Percentiles rank a stretch among this genome's conserved stretches.
phyloP scores from a whole-genome alignment of 2,888 invertebrate genomes.

The Rotaria socialis region DNA sequence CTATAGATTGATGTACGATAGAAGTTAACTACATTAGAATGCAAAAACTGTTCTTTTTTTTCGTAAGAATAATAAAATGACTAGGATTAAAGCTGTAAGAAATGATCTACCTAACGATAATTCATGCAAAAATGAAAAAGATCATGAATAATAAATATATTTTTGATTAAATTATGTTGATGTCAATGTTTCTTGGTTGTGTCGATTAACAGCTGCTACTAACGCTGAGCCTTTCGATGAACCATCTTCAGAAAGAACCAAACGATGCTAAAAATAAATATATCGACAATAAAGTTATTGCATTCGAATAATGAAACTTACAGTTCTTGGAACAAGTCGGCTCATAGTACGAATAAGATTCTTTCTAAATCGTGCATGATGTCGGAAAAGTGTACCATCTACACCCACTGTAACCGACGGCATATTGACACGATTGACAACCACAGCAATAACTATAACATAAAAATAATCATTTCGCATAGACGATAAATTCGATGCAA shows the following conservation, averaged over 20 bases:
- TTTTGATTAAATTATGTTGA: background rate
- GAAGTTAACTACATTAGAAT: too few relatives aligned
- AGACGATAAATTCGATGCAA: too few relatives aligned
- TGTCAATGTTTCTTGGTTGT: background rate
- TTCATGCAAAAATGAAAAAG: too few relatives aligned
- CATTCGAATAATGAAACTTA: background rate
- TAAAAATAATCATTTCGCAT: too few relatives aligned
- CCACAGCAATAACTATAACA: constrained; percentile 38
- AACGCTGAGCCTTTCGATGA: constrained; percentile 45
- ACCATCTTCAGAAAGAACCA: constrained; percentile 42
- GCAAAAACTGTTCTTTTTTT: too few relatives aligned
- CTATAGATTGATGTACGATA: too few relatives aligned
- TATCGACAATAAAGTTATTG: background rate
- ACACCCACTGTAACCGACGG: constrained; percentile 40
- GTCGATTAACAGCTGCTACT: constrained; percentile 41
- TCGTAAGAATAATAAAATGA: too few relatives aligned
- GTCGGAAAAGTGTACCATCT: constrained; percentile 45
- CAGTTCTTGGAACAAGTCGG: constrained; percentile 20
- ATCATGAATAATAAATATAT: background rate
- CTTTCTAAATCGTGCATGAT: constrained; percentile 39
- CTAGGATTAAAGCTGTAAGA: too few relatives aligned
- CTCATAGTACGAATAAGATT: background rate
- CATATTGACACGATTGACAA: constrained; percentile 41
- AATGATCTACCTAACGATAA: too few relatives aligned
- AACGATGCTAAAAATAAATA: background rate